Percentiles rank a stretch among this genome's conserved stretches.
Conservation (phyloP, 2,113 vertebrate species). For the Bombycilla garrulus region DNA sequence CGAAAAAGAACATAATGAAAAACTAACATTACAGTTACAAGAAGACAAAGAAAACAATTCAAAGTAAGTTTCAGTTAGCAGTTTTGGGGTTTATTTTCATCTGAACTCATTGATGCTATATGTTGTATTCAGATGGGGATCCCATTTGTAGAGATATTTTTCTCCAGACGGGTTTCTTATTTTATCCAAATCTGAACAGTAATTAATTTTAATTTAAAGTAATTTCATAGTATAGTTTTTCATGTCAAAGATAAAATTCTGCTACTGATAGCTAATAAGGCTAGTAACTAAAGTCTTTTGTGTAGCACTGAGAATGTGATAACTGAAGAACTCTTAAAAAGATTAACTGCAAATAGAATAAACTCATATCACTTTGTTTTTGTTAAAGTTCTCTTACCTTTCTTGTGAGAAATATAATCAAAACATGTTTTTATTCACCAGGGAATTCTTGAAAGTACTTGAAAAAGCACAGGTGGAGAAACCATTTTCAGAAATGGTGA, state of each 20-base stretch:
- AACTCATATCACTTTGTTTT: neutral
- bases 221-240: neutral
- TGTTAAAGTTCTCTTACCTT: neutral
- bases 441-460: constrained; percentile 83
- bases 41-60: constrained; percentile 90
- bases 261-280: neutral
- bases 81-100: neutral
- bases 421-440: constrained; percentile 43
- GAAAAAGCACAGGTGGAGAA: constrained; percentile 81
- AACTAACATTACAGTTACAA: constrained; percentile 82
- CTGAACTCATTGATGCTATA: neutral
- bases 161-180: neutral
- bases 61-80: constrained; percentile 80
- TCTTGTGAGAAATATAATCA: neutral
- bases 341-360: neutral
- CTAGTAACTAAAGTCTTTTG: neutral
- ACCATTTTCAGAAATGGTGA: constrained; percentile 74
- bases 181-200: neutral
- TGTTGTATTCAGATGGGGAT: neutral
- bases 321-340: neutral
- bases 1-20: constrained; percentile 81
- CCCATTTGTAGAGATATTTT: neutral
- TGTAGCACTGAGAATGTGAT: neutral
- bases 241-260: neutral
- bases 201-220: neutral